A percentile compares a stretch with the other conserved stretches of the same genome.
These are phyloP conservation scores for Tupiocoris notatus DNA, from an alignment of 2,888 invertebrate species.

Conservation along the genomic window DNA sequence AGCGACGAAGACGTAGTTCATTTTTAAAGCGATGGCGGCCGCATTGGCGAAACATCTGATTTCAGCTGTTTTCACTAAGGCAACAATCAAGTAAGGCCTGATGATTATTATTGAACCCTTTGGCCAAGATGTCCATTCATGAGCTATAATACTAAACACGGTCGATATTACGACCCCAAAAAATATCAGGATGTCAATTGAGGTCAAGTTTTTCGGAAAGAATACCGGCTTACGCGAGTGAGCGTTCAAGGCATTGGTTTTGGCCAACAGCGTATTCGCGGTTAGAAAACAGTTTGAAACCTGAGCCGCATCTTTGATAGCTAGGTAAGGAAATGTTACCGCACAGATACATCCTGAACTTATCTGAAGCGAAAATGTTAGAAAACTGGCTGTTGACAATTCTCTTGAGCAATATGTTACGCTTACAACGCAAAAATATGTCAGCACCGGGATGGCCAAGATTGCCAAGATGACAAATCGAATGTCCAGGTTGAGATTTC, in stretches of 20 bases:
- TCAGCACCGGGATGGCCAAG: neutral
- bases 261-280: neutral
- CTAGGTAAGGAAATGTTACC: neutral
- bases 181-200: neutral
- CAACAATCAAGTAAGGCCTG: neutral
- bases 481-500: neutral
- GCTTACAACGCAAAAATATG: neutral
- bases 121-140: constrained; percentile 17
- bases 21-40: neutral
- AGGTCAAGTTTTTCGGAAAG: neutral
- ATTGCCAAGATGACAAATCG: neutral
- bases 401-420: neutral
- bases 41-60: neutral
- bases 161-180: neutral
- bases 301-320: neutral
- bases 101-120: neutral
- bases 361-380: neutral
- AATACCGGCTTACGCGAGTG: neutral
- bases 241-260: neutral
- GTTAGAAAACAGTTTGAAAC: neutral
- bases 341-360: neutral
- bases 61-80: neutral
- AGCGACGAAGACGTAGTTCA: neutral
- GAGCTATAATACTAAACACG: neutral
- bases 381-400: neutral